phyloP scores from a whole-genome alignment of 2,888 invertebrate species.

The Noctua janthina region DNA sequence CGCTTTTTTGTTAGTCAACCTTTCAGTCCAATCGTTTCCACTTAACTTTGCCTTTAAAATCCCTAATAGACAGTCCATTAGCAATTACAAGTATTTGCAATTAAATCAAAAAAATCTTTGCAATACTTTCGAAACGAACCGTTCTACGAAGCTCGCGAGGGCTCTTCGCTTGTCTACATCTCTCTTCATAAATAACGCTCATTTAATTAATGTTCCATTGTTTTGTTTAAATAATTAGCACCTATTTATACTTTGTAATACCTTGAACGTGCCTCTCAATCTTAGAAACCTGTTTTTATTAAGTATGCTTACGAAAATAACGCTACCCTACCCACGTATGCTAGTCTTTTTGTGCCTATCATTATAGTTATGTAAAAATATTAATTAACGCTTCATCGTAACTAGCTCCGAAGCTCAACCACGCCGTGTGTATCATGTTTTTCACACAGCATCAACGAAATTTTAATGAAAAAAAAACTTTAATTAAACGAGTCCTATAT shows the following conservation, averaged over 20 bases:
- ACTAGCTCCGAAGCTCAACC: conserved; percentile 6
- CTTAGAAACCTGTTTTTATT: not conserved
- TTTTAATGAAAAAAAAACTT: conserved; percentile 23
- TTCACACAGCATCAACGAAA: conserved; percentile 12
- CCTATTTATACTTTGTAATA: conserved; percentile 11
- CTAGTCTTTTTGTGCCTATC: not conserved
- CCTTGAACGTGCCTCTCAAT: not conserved
- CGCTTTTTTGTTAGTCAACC: conserved; percentile 17
- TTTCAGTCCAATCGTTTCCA: conserved; percentile 18
- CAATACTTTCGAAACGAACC: conserved; percentile 24
- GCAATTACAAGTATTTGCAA: conserved; percentile 49
- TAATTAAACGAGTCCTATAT: conserved; percentile 42
- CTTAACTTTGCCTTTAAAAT: conserved; percentile 27
- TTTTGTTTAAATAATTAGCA: conserved; percentile 30
- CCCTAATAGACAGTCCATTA: conserved; percentile 50
- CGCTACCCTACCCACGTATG: not conserved
- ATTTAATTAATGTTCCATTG: conserved; percentile 27
- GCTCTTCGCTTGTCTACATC: conserved; percentile 22
- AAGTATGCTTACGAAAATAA: not conserved
- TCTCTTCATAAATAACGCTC: conserved; percentile 27
- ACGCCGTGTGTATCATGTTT: conserved; percentile 3
- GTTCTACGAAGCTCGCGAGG: conserved; percentile 11
- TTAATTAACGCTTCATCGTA: conserved; percentile 24
- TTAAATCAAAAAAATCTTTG: conserved; percentile 30
- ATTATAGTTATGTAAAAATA: not conserved